Base-by-base conservation (phyloP, 2,797 vertebrate genomes). In the Thaleichthys pacificus region DNA sequence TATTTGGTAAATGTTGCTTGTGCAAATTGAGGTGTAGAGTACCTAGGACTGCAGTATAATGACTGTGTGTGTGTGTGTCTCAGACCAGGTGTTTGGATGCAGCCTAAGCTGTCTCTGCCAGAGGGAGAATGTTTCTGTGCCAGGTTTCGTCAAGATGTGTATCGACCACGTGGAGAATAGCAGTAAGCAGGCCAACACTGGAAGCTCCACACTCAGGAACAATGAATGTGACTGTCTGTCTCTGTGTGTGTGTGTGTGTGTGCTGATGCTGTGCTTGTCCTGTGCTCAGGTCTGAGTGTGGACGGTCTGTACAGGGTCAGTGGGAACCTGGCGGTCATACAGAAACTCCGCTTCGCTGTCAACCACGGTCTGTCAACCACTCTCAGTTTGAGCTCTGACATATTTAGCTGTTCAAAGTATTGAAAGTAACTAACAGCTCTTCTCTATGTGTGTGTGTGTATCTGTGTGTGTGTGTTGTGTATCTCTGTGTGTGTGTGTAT, bases 1-100 rank as follows among this genome's bases (percentile, higher is more conserved):
- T 54, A 54, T 11, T 17, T 57, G 54, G 17, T 19, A 19, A 57
- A 57, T n/a, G 35, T 38, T 38, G 35, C 35, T 38, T 6, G 1
- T 38, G 35, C 35, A 8, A 7, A 38, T 38, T 1, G 9, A 38
- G 15, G 38, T 61, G n/a, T 38, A 8, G 17, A 26, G 58, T 51
- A 32, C 21, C 35, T 61, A 15, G 11, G n/a, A 66, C 66, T 47
- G 54, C 24, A 19, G 68, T 30, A n/a, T 30, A 21, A 28, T 32
- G 60, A 21, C 35, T 42, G 38, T 42, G 38, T 42, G 9, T 42
- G 26, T 62, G 9, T 68, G 19, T 56, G 28, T 72, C 90, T 84
- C 93, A 99, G 97, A 99, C 92, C 97, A 97, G 85, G 97, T 99
- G 78, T 99, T 99, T 82, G 97, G 97, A 89, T 96, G 95, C 90